phyloP scores from a whole-genome alignment of 2,888 invertebrate genomes.

The Drosophila prolongata region DNA sequence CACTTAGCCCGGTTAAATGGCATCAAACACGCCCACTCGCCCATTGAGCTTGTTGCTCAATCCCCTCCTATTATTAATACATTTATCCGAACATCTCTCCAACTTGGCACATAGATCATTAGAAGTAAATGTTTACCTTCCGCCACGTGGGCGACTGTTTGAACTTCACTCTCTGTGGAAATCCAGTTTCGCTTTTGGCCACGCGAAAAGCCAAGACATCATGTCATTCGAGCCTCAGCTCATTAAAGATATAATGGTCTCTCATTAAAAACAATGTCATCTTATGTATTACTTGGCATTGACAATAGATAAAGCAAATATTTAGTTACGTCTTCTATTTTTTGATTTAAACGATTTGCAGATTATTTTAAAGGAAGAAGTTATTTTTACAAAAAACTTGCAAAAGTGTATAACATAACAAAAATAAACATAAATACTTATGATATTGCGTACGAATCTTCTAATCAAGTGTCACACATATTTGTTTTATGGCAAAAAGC shows the following conservation, averaged over 20 bases:
- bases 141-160: slow-evolving; percentile 43
- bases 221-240: slow-evolving; percentile 21
- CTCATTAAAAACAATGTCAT: slow-evolving; percentile 5
- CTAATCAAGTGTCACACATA: too few relatives aligned
- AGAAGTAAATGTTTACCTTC: slow-evolving; percentile 64
- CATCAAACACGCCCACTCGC: slow-evolving; percentile 15
- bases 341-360: too few relatives aligned
- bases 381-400: too few relatives aligned
- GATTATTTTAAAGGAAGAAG: too few relatives aligned
- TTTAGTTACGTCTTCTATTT: not conserved
- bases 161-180: slow-evolving; percentile 14
- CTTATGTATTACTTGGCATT: too few relatives aligned
- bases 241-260: slow-evolving; percentile 23
- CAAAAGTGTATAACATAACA: too few relatives aligned
- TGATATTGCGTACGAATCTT: too few relatives aligned
- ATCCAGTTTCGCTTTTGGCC: not conserved
- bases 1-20: slow-evolving; percentile 48
- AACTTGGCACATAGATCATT: slow-evolving; percentile 66
- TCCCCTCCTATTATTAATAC: not conserved
- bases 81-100: not conserved
- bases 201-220: slow-evolving; percentile 3
- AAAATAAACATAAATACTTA: too few relatives aligned
- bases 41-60: slow-evolving; percentile 1
- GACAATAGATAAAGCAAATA: not conserved
- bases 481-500: too few relatives aligned